Percentiles rank a stretch among this genome's conserved stretches.
Evolutionary conservation across 2,113 vertebrate species (phyloP).

Genomic region (Nothocercus nigrocapillus): DNA sequence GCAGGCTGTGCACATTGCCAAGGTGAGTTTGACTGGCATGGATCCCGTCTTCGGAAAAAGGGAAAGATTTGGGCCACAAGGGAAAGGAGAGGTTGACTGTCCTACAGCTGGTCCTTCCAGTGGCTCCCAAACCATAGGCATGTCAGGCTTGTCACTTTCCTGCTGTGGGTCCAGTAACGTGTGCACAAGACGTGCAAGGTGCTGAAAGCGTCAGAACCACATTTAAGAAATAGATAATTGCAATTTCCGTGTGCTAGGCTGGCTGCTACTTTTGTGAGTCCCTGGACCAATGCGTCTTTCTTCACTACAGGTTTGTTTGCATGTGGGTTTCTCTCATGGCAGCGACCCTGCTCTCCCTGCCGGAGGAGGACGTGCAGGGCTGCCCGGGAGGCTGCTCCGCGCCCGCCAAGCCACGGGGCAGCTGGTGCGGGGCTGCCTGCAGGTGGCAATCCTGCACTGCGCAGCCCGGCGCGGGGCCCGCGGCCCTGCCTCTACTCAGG

Average conservation of each 20-base stretch:
- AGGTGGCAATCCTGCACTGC: constrained; percentile 28
- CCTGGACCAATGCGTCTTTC: background rate
- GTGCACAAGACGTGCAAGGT: background rate
- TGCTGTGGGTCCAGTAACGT: background rate
- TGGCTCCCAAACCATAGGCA: no score
- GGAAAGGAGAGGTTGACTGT: background rate
- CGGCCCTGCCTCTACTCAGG: background rate
- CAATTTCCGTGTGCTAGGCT: background rate
- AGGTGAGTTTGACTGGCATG: background rate
- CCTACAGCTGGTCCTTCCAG: background rate
- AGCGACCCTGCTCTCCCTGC: background rate
- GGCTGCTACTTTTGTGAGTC: background rate
- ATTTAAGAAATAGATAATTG: background rate
- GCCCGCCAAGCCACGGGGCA: background rate
- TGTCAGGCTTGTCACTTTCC: background rate
- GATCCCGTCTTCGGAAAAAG: background rate
- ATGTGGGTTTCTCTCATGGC: background rate
- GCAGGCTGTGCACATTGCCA: background rate
- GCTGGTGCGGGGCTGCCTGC: background rate
- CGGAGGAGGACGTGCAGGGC: fast-evolving
- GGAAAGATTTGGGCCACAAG: background rate
- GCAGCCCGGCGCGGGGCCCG: background rate
- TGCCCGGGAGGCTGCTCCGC: background rate
- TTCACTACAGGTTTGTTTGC: background rate
- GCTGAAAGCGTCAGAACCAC: background rate